Evolutionary conservation across 53 echinoderm and acorn worm genomes (phyloP).

Genomic region (Patiria pectinifera): DNA sequence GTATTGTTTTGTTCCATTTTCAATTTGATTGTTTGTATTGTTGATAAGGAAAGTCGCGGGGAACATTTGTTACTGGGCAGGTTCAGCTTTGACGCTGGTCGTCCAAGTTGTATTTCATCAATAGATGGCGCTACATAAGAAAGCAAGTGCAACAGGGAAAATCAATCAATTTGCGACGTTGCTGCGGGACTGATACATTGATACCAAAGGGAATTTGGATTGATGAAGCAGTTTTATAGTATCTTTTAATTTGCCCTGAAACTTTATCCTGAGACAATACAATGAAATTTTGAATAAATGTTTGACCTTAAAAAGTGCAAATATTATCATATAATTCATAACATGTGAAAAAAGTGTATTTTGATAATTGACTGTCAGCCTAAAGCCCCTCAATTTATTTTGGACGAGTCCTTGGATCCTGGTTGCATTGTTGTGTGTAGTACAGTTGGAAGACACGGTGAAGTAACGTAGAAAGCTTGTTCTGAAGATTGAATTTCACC

Average conservation of each 20-base stretch:
- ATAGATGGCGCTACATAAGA: too few species aligned
- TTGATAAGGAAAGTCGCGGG: too few species aligned
- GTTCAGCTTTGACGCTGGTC: too few species aligned
- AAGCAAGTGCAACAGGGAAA: too few species aligned
- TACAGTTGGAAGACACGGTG: neutral
- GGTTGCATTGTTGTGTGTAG: slow-evolving; percentile 5
- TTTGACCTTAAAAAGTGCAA: neutral
- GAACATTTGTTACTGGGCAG: too few species aligned
- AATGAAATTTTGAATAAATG: neutral
- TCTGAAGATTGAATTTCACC: neutral
- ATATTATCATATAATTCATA: neutral
- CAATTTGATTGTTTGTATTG: too few species aligned
- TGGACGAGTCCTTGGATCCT: slow-evolving; percentile 57
- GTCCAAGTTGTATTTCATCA: too few species aligned
- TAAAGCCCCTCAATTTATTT: neutral
- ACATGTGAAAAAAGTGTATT: neutral
- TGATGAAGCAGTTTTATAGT: neutral
- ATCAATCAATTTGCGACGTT: neutral
- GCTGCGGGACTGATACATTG: neutral
- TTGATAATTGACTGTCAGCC: neutral
- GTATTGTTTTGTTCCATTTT: too few species aligned
- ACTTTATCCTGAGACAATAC: neutral
- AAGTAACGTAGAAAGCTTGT: neutral
- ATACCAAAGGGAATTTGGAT: neutral
- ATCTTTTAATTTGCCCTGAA: neutral